Evolutionary conservation across 1,140 invertebrate genomes (phyloP).

Genomic region (Apis dorsata): DNA sequence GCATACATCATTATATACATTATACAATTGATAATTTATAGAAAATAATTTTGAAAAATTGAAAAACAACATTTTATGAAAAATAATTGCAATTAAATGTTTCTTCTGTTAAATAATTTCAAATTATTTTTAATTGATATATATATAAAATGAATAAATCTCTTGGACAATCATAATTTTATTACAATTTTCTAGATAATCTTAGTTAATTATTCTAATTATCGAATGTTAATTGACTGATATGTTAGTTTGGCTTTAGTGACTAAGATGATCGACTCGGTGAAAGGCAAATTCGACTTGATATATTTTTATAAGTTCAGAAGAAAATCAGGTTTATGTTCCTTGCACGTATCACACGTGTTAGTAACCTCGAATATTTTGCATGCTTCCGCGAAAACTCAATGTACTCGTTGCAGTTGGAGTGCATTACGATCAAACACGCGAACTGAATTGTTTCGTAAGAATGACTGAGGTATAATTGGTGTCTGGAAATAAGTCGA

Average conservation of each 20-base stretch:
- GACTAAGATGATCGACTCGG: neutral
- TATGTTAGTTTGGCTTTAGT: neutral
- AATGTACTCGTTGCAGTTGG: neutral
- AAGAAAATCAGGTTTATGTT: conserved; percentile 66
- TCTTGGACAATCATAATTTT: too few species aligned
- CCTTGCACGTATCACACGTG: conserved; percentile 65
- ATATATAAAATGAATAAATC: too few species aligned
- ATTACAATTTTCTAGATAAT: too few species aligned
- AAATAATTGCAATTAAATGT: too few species aligned
- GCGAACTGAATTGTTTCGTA: conserved; percentile 65
- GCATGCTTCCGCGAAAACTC: conserved; percentile 69
- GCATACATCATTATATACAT: too few species aligned
- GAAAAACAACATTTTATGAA: too few species aligned
- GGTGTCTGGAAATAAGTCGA: conserved; percentile 29
- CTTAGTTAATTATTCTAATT: too few species aligned
- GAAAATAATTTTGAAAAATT: too few species aligned
- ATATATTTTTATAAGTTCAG: conserved; percentile 60
- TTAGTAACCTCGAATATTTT: conserved; percentile 67
- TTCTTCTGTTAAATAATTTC: too few species aligned
- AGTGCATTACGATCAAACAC: conserved; percentile 60
- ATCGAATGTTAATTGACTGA: too few species aligned
- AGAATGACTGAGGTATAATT: conserved; percentile 44
- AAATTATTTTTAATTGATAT: too few species aligned
- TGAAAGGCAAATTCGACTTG: conserved; percentile 55
- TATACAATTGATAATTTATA: too few species aligned